Evolutionary conservation across 2,797 vertebrate species (phyloP), one percentile per base, ranked within the genome.

Genomic region (Platyrinchus mystaceus): DNA sequence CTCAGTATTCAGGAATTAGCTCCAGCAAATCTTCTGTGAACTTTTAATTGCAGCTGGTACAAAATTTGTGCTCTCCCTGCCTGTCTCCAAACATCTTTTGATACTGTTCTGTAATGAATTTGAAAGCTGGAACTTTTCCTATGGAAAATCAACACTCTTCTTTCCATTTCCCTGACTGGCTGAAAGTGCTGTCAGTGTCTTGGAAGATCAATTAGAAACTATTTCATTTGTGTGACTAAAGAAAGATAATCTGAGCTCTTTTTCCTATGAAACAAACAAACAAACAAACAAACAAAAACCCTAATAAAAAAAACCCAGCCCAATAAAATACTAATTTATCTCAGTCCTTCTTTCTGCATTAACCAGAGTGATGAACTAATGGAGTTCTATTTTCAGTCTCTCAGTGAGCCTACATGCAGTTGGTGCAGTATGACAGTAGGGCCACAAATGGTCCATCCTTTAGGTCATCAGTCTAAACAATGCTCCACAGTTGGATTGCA

Each of bases 41-140:
- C 83, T 92, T 95, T 89, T 88, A 90, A 93, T 95, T 95, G 80
- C 52, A 80, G 41, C 47, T 87, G 53, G 24, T 44, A 37, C 47
- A 89, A 88, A 89, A 56, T 84, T 76, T 28, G 15, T 53, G 22
- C 41, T 90, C 44, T 66, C 63, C 7, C 32, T 91, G 43, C 12
- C 66, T 82, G 32, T 52, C 86, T 90, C 37, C 59, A 93, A 95
- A 63, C 26, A 87, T 70, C 30, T 75, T 84, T 86, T 91, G 39
- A 60, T 81, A 49, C 30, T 68, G 9, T 80, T 74, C 53, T 71
- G 49, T 62, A 50, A 50, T 14, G 20, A 24, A 52, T 73, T 78
- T 81, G 59, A 94, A 93, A 84, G 66, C 36, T 52, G 50, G 58
- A 79, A 44, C 21, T 76, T 88, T 69, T 91, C 88, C 66, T 69